Evolutionary conservation across 2,113 vertebrate species (phyloP).

Genomic region (Falcunculus frontatus): DNA sequence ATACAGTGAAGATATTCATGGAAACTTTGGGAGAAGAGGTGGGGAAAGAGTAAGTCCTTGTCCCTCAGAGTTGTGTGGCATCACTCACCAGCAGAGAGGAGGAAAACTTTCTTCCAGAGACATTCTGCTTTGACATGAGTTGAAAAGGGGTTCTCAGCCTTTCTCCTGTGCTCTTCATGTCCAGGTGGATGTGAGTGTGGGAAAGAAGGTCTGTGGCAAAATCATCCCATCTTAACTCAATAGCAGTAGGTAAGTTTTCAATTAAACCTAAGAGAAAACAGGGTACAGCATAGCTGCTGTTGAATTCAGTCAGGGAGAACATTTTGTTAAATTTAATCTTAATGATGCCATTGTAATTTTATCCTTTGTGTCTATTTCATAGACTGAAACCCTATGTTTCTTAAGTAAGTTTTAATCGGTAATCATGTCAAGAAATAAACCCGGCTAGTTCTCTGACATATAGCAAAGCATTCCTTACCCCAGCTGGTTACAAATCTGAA

Average conservation of each 20-base stretch:
- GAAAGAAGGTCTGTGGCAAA: neutral
- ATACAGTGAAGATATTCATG: neutral
- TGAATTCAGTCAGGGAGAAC: neutral
- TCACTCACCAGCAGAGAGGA: neutral
- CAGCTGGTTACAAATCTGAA: neutral
- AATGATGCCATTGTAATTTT: neutral
- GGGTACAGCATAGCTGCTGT: neutral
- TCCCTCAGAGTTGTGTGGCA: neutral
- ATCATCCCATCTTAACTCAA: neutral
- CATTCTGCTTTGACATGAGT: neutral
- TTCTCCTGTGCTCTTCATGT: neutral
- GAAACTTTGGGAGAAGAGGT: neutral
- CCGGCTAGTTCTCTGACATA: neutral
- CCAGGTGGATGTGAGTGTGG: neutral
- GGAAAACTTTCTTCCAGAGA: neutral
- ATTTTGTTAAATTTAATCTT: neutral
- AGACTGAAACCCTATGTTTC: neutral
- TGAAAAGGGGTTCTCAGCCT: neutral
- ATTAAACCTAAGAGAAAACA: neutral
- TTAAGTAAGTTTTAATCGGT: neutral
- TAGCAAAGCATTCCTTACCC: neutral
- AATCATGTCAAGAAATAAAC: neutral
- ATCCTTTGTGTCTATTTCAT: neutral
- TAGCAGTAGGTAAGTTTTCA: neutral
- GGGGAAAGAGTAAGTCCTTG: neutral